phyloP scores from a whole-genome alignment of 2,113 vertebrate genomes.

The Zosterops japonicus region DNA sequence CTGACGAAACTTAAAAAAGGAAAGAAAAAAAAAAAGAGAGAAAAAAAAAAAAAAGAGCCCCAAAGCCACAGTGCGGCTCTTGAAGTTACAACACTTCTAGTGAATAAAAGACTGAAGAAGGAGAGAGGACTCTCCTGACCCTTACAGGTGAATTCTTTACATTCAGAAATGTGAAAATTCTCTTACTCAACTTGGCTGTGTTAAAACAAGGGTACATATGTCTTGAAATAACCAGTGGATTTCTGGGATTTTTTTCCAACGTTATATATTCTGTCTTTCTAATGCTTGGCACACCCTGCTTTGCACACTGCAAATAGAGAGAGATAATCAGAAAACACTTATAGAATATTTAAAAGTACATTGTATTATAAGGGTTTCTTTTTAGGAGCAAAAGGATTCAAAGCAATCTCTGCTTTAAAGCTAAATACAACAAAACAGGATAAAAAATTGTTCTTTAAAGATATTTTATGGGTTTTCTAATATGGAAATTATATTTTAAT shows the following conservation, averaged over 20 bases:
- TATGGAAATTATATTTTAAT: background rate
- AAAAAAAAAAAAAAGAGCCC: background rate
- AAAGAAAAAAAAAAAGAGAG: background rate
- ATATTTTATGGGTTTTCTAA: background rate
- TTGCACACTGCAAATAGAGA: background rate
- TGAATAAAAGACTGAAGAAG: background rate
- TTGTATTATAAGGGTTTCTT: background rate
- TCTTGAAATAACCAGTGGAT: background rate
- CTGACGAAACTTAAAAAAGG: slow-evolving; percentile 26
- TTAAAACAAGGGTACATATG: background rate
- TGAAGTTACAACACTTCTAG: slow-evolving; percentile 12
- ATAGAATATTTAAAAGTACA: background rate
- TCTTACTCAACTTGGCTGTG: background rate
- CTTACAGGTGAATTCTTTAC: slow-evolving; percentile 5
- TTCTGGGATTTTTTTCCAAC: background rate
- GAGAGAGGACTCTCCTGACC: background rate
- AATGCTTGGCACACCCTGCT: background rate
- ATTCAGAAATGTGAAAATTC: background rate
- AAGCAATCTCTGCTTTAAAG: background rate
- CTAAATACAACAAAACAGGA: background rate
- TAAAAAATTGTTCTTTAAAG: background rate
- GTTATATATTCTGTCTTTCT: background rate
- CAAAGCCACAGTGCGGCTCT: slow-evolving; percentile 4
- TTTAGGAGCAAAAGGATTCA: background rate
- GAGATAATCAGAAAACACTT: background rate